Conservation (phyloP, 2,888 invertebrate species). For the Meliscaeva auricollis region DNA sequence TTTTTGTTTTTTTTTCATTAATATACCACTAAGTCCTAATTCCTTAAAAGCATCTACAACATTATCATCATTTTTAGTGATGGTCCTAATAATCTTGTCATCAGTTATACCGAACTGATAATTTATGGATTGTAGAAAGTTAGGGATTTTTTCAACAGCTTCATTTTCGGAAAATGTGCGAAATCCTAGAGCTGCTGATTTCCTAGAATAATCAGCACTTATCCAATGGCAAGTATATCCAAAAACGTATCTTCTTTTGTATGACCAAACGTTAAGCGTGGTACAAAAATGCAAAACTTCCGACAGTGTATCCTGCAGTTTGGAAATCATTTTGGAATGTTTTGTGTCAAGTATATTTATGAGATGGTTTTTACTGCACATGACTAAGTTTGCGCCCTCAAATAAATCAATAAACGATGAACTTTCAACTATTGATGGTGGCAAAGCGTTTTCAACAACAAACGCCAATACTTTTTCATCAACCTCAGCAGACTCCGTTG, state of each 20-base stretch:
- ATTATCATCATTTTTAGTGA: conserved; percentile 10
- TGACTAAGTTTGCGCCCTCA: not conserved
- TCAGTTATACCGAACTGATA: not conserved
- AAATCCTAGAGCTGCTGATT: conserved; percentile 43
- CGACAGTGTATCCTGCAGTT: not conserved
- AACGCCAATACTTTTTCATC: conserved; percentile 11
- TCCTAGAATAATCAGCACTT: conserved; percentile 28
- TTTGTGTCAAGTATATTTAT: conserved; percentile 28
- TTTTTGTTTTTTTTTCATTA: too few relatives aligned
- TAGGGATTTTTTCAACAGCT: not conserved
- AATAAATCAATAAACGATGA: conserved; percentile 5
- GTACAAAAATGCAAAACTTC: conserved; percentile 24
- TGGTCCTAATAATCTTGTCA: not conserved
- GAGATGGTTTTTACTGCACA: conserved; percentile 10
- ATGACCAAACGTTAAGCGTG: conserved; percentile 55
- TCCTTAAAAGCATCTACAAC: not conserved
- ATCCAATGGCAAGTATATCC: conserved; percentile 60
- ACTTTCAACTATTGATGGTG: conserved; percentile 12
- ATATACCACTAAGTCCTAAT: conserved; percentile 9
- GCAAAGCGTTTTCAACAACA: not conserved
- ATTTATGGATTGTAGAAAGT: not conserved
- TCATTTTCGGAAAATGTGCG: not conserved
- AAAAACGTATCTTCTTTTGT: conserved; percentile 36
- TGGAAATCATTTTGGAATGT: not conserved
- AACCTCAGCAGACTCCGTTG: not conserved